Percentiles rank a stretch among this genome's conserved stretches.
phyloP scores from a whole-genome alignment of 2,888 invertebrate genomes.

The Hydroisotoma schaefferi region DNA sequence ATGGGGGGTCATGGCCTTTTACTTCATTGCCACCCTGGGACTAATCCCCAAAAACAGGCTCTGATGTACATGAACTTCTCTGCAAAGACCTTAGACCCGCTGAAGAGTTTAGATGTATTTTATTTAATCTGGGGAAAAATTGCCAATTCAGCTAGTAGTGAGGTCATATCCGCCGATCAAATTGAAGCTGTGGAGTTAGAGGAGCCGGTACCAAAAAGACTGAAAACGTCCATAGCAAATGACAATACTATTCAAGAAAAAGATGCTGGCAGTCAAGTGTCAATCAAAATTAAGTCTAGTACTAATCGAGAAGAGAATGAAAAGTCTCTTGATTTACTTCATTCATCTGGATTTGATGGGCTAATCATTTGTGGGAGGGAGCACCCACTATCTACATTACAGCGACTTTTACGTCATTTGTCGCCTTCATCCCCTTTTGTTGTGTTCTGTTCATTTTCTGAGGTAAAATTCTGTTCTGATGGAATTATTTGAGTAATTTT shows the following conservation, averaged over 20 bases:
- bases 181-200: conserved; percentile 13
- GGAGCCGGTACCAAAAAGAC: conserved; percentile 39
- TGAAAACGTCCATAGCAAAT: conserved; percentile 2
- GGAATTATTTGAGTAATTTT: not conserved
- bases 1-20: conserved; percentile 61
- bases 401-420: conserved; percentile 70
- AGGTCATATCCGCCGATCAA: not conserved
- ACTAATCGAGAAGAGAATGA: conserved; percentile 44
- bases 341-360: conserved; percentile 55
- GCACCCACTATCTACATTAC: conserved; percentile 76
- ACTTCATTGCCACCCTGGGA: conserved; percentile 75
- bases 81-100: conserved; percentile 64
- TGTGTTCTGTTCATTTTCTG: conserved; percentile 73
- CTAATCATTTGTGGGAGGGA: conserved; percentile 76
- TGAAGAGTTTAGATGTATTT: conserved; percentile 72
- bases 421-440: conserved; percentile 79
- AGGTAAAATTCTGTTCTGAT: too few relatives aligned
- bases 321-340: conserved; percentile 28
- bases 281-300: conserved; percentile 13
- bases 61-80: conserved; percentile 76
- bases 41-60: conserved; percentile 70
- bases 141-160: not conserved
- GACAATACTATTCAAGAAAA: conserved; percentile 26
- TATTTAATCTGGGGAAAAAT: conserved; percentile 54
- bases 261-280: conserved; percentile 15